phyloP scores from a whole-genome alignment of 2,888 invertebrate species.

The Ganaspis brasiliensis region DNA sequence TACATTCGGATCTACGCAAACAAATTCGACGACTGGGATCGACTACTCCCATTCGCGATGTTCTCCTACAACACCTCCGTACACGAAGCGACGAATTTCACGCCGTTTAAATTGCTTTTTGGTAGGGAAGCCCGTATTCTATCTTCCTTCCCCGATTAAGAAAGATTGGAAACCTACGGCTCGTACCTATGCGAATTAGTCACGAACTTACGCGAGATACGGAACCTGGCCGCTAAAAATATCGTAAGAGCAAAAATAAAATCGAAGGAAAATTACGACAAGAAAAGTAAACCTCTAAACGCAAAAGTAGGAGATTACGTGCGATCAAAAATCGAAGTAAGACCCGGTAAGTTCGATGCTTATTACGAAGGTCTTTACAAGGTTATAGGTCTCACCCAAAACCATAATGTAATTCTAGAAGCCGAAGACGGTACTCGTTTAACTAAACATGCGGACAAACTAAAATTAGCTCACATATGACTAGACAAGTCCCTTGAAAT shows the following conservation, averaged over 20 bases:
- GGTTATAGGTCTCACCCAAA: not conserved
- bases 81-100: constrained; percentile 44
- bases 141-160: not conserved
- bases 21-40: constrained; percentile 51
- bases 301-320: not conserved
- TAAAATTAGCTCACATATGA: not conserved
- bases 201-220: not conserved
- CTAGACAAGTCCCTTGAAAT: not conserved
- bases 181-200: not conserved
- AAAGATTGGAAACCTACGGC: not conserved
- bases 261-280: not conserved
- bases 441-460: not conserved
- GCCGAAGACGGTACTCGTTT: not conserved
- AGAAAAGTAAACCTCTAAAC: not conserved
- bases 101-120: constrained; percentile 51
- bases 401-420: not conserved
- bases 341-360: not conserved
- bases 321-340: not conserved
- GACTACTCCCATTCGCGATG: constrained; percentile 47
- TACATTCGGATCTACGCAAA: constrained; percentile 52
- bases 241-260: not conserved
- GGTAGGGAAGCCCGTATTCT: constrained; percentile 24
- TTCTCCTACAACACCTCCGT: constrained; percentile 51
- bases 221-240: not conserved
- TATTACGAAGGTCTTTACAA: not conserved